phyloP scores from a whole-genome alignment of 1,140 invertebrate species.

The Schlechtendalia chinensis region DNA sequence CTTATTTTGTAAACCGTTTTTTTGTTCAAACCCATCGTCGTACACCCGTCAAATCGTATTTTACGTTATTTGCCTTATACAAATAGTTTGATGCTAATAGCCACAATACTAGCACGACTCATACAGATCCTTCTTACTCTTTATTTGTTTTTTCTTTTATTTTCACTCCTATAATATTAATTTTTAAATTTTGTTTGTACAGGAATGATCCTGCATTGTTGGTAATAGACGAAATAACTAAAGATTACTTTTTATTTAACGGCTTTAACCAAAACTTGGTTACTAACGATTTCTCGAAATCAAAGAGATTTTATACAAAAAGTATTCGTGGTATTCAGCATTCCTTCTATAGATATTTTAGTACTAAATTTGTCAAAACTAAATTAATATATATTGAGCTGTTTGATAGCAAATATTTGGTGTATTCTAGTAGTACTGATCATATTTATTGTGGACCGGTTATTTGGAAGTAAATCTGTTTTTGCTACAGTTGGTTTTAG shows the following conservation, averaged over 20 bases:
- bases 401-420: background rate
- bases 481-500: background rate
- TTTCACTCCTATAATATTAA: too few relatives aligned
- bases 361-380: background rate
- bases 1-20: too few relatives aligned
- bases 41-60: too few relatives aligned
- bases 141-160: too few relatives aligned
- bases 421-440: background rate
- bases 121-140: too few relatives aligned
- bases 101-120: too few relatives aligned
- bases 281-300: background rate
- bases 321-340: background rate
- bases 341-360: background rate
- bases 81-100: too few relatives aligned
- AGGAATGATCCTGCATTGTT: too few relatives aligned
- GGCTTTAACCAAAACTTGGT: conserved; percentile 8
- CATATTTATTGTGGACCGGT: background rate
- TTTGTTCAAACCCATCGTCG: too few relatives aligned
- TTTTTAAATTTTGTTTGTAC: too few relatives aligned
- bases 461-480: background rate
- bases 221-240: too few relatives aligned
- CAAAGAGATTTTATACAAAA: background rate
- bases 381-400: background rate
- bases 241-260: background rate
- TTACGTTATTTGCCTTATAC: too few relatives aligned